Evolutionary conservation across 2,888 invertebrate genomes (phyloP).

Genomic region (Caenorhabditis afra): DNA sequence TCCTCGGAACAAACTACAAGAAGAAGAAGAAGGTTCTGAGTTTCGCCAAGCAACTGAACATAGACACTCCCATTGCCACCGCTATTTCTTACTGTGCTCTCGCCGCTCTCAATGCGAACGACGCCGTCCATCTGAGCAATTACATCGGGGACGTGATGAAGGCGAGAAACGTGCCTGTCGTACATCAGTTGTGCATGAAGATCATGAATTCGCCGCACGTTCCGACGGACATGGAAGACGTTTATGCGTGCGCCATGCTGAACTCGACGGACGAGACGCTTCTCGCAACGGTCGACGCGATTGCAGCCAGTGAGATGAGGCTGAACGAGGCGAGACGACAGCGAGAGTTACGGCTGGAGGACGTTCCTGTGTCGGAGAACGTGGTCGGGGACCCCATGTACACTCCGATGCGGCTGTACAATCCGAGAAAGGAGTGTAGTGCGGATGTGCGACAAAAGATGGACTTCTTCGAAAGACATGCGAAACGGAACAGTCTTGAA

Average conservation of each 20-base stretch:
- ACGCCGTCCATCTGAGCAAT: slow-evolving; percentile 59
- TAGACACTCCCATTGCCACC: slow-evolving; percentile 68
- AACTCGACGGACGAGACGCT: slow-evolving; percentile 63
- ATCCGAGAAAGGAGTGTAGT: slow-evolving; percentile 21
- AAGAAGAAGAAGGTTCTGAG: slow-evolving; percentile 63
- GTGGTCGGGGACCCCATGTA: slow-evolving; percentile 55
- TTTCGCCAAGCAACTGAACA: slow-evolving; percentile 63
- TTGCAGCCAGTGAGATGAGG: slow-evolving; percentile 42
- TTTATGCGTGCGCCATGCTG: slow-evolving; percentile 68
- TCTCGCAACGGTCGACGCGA: slow-evolving; percentile 49
- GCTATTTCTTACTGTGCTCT: slow-evolving; percentile 67
- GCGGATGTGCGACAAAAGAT: slow-evolving; percentile 27
- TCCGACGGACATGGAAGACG: slow-evolving; percentile 61
- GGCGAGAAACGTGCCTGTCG: slow-evolving; percentile 63
- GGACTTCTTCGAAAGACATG: slow-evolving; percentile 14
- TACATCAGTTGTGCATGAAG: slow-evolving; percentile 68
- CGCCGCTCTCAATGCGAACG: slow-evolving; percentile 62
- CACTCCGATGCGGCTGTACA: slow-evolving; percentile 30
- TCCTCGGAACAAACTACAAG: slow-evolving; percentile 64
- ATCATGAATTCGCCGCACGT: slow-evolving; percentile 59
- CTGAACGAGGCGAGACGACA: slow-evolving; percentile 7
- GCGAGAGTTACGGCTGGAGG: slow-evolving; percentile 8
- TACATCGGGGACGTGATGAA: slow-evolving; percentile 69
- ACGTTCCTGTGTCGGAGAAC: slow-evolving; percentile 33
- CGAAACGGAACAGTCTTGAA: slow-evolving; percentile 19